phyloP scores from a whole-genome alignment of 1,140 invertebrate species.

The Nephila pilipes region DNA sequence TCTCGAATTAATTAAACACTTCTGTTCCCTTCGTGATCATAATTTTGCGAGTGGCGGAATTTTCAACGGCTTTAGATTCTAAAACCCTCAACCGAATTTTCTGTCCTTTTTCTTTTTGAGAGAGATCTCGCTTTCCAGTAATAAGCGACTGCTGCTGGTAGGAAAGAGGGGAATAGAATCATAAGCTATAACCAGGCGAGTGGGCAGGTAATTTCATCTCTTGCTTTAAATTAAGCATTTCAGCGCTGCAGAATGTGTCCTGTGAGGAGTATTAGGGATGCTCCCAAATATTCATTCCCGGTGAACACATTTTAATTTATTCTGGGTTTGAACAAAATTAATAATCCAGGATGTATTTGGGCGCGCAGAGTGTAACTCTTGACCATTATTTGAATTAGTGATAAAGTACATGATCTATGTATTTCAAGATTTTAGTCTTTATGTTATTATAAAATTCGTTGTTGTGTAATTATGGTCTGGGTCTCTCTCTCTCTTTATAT shows the following conservation, averaged over 20 bases:
- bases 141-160: background rate
- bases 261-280: conserved; percentile 28
- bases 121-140: background rate
- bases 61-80: background rate
- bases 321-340: background rate
- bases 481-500: too few species aligned
- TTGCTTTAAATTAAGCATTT: conserved; percentile 18
- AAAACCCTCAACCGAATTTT: background rate
- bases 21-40: conserved; percentile 51
- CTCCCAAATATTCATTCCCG: background rate
- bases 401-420: background rate
- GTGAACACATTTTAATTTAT: conserved; percentile 29
- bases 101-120: background rate
- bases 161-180: background rate
- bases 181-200: conserved; percentile 7
- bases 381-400: background rate
- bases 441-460: too few species aligned
- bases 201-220: conserved; percentile 34
- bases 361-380: background rate
- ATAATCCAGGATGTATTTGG: background rate
- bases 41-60: conserved; percentile 43
- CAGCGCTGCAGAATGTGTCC: background rate
- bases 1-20: conserved; percentile 55
- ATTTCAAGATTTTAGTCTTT: too few species aligned
- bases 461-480: too few species aligned